Conservation (phyloP, 2,888 invertebrate genomes). For the Tenodera sinensis region DNA sequence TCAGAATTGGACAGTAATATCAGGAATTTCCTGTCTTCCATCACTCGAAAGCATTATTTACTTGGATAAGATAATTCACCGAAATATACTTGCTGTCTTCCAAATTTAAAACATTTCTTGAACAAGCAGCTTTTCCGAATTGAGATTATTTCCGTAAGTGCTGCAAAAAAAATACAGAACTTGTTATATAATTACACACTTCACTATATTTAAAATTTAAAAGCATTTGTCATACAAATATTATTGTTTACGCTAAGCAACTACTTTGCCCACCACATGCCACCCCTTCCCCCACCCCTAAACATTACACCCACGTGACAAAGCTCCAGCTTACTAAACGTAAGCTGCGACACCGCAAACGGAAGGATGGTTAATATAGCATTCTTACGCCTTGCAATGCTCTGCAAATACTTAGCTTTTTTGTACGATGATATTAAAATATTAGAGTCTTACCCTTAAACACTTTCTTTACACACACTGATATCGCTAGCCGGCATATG, state of each 20-base stretch:
- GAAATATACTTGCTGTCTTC: background rate
- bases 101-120: background rate
- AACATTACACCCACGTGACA: conserved; percentile 33
- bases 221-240: background rate
- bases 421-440: background rate
- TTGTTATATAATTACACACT: background rate
- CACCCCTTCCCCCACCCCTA: conserved; percentile 12
- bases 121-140: background rate
- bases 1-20: background rate
- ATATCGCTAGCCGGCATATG: background rate
- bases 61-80: background rate
- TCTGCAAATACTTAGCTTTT: background rate
- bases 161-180: background rate
- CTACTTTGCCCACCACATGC: background rate
- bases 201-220: background rate
- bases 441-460: background rate
- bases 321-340: conserved; percentile 32
- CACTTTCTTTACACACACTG: background rate
- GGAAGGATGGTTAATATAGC: conserved; percentile 8
- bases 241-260: background rate
- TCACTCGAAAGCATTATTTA: background rate
- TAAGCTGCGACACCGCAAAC: conserved; percentile 29
- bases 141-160: background rate
- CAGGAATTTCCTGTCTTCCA: background rate
- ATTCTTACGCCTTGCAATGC: background rate